Conservation (phyloP, 1,140 invertebrate species). For the Archivesica marissinica region DNA sequence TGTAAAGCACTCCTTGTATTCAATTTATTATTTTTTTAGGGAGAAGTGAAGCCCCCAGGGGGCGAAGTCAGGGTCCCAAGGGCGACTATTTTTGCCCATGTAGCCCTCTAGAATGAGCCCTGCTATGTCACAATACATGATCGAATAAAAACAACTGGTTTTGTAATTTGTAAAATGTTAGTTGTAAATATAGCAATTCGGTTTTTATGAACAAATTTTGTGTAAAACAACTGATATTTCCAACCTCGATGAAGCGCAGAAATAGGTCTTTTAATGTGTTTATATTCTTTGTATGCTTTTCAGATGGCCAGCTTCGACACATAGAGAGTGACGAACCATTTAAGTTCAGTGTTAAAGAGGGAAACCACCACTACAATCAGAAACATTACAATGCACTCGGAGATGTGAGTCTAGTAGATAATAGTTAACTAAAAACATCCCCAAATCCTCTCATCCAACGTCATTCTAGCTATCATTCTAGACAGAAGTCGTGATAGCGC, state of each 20-base stretch:
- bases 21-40: no score
- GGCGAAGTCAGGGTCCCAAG: no score
- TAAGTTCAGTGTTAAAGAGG: constrained; percentile 41
- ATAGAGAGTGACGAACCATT: constrained; percentile 49
- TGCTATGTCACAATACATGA: not conserved
- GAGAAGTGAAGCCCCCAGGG: no score
- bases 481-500: not conserved
- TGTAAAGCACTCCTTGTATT: no score
- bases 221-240: not conserved
- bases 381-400: constrained; percentile 56
- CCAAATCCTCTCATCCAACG: not conserved
- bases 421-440: not conserved
- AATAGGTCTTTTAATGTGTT: not conserved
- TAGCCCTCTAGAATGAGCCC: no score
- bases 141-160: not conserved
- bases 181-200: not conserved
- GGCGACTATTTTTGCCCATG: no score
- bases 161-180: no score
- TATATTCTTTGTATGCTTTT: not conserved
- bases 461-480: no score
- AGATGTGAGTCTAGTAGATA: constrained; percentile 28
- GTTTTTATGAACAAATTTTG: not conserved
- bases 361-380: constrained; percentile 35
- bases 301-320: constrained; percentile 38
- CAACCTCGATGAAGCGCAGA: not conserved